phyloP scores from a whole-genome alignment of 1,140 invertebrate species.

The Pseudachorutes palmiensis region DNA sequence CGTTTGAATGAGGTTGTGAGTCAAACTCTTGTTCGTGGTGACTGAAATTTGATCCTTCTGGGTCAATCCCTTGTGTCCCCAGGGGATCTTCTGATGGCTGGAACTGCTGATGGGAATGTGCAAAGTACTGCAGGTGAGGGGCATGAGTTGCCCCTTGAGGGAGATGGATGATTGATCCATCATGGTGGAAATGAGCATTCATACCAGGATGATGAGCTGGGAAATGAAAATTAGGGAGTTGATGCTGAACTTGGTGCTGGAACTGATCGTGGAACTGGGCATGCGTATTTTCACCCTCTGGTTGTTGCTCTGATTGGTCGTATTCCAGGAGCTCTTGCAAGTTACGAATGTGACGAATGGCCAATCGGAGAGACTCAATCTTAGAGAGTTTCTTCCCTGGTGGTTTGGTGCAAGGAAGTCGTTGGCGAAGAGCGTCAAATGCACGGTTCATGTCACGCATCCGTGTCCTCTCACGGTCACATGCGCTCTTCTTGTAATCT shows the following conservation, averaged over 20 bases:
- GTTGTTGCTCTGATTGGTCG: neutral
- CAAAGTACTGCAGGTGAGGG: neutral
- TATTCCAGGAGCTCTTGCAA: conserved; percentile 54
- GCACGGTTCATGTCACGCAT: conserved; percentile 85
- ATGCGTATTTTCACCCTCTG: neutral
- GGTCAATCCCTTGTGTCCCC: neutral
- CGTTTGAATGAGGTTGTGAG: neutral
- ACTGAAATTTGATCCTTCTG: neutral
- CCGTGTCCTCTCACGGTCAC: conserved; percentile 69
- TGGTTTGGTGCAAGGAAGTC: conserved; percentile 61
- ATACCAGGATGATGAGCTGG: neutral
- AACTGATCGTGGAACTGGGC: neutral
- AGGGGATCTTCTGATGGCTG: neutral
- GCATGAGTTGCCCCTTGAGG: neutral
- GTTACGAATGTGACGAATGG: conserved; percentile 70
- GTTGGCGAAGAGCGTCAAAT: conserved; percentile 66
- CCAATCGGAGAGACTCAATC: conserved; percentile 74
- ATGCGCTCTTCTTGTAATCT: conserved; percentile 78
- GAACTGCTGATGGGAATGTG: conserved; percentile 2
- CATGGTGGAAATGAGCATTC: neutral
- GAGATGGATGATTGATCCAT: neutral
- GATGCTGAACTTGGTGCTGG: neutral
- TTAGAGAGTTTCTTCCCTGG: conserved; percentile 82
- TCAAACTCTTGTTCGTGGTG: neutral
- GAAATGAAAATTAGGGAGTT: neutral